Evolutionary conservation across 1,140 invertebrate genomes (phyloP).

Genomic region (Tetramorium simillimum): DNA sequence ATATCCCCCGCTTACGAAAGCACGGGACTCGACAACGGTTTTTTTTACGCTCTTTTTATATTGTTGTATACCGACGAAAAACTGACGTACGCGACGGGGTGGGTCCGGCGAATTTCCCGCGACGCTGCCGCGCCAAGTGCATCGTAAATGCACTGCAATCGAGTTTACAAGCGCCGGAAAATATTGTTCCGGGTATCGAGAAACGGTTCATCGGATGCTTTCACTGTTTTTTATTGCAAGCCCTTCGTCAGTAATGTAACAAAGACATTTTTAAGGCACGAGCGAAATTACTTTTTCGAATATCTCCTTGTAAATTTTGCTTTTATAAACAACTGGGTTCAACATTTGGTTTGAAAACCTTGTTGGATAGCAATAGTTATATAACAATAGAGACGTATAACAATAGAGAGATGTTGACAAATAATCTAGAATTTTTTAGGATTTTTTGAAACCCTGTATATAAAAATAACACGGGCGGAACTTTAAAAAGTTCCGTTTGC

Average conservation of each 20-base stretch:
- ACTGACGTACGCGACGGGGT: not conserved
- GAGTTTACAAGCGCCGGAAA: not conserved
- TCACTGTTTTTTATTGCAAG: not conserved
- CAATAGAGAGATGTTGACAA: too few relatives aligned
- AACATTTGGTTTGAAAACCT: too few relatives aligned
- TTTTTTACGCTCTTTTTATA: constrained; percentile 21
- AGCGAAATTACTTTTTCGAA: too few relatives aligned
- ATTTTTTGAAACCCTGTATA: too few relatives aligned
- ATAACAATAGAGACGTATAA: too few relatives aligned
- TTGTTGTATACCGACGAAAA: not conserved
- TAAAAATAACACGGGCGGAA: too few relatives aligned
- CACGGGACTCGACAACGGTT: not conserved
- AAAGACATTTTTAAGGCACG: too few relatives aligned
- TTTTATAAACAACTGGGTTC: too few relatives aligned
- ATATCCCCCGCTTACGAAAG: not conserved
- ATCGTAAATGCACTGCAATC: constrained; percentile 16
- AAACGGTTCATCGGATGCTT: not conserved
- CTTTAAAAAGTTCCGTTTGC: too few relatives aligned
- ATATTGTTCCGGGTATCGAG: not conserved
- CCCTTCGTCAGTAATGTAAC: not conserved
- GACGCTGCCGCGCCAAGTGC: not conserved
- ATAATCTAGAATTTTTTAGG: too few relatives aligned
- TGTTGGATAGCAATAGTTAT: too few relatives aligned
- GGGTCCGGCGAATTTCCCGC: not conserved
- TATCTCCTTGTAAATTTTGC: too few relatives aligned